Percentiles rank a stretch among this genome's conserved stretches.
Evolutionary conservation across 23 tunicate genomes (phyloP).

Genomic region (Oikopleura vanhoeffeni): DNA sequence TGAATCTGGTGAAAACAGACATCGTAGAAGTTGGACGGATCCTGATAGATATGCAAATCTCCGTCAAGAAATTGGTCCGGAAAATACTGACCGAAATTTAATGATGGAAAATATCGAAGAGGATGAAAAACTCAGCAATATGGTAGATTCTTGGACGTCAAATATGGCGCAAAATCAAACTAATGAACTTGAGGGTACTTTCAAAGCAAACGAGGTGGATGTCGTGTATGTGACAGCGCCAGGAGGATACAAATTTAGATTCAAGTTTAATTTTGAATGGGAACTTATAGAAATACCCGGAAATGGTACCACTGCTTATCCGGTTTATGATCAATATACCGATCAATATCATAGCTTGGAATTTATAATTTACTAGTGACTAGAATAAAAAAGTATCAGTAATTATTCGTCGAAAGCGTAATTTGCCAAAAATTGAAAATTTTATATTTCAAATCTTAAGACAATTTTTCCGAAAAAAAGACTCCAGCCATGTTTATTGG

Average conservation of each 20-base stretch:
- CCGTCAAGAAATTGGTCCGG: not conserved
- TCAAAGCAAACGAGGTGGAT: not conserved
- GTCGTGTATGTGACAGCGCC: conserved; percentile 4
- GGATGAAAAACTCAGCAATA: not conserved
- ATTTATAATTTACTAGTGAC: too few species aligned
- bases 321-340: not conserved
- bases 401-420: too few species aligned
- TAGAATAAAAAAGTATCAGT: too few species aligned
- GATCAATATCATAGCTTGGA: too few species aligned
- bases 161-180: not conserved
- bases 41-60: not conserved
- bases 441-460: too few species aligned
- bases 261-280: conserved; percentile 2
- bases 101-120: not conserved
- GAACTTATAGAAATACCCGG: not conserved
- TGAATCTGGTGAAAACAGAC: too few species aligned
- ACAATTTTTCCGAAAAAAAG: too few species aligned
- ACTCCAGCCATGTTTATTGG: too few species aligned
- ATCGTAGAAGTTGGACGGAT: too few species aligned
- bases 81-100: not conserved
- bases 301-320: not conserved
- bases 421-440: too few species aligned
- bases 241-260: conserved; percentile 6
- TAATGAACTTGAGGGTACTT: not conserved
- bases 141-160: not conserved